A percentile compares a stretch with the other conserved stretches of the same genome.
phyloP scores from a whole-genome alignment of 2,888 invertebrate genomes.

The Xestia xanthographa region DNA sequence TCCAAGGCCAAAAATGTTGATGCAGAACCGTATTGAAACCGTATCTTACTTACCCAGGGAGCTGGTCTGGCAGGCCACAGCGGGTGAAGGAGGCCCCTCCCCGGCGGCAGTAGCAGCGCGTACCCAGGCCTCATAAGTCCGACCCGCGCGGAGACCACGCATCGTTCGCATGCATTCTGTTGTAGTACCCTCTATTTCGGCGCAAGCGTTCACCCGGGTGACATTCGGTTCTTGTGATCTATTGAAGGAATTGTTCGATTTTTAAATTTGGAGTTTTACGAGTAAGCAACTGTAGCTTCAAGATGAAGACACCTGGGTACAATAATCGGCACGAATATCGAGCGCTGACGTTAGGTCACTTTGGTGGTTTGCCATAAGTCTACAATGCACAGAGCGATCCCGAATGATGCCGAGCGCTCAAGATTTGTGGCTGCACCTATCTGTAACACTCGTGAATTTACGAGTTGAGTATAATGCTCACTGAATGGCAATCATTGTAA shows the following conservation, averaged over 20 bases:
- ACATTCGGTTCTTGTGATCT: constrained; percentile 86
- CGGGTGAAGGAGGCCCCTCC: constrained; percentile 89
- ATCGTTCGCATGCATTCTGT: constrained; percentile 91
- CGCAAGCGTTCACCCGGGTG: constrained; percentile 83
- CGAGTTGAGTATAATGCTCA: background rate
- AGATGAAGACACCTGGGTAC: background rate
- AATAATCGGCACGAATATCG: background rate
- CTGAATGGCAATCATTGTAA: background rate
- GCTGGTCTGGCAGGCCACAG: constrained; percentile 87
- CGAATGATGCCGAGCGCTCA: background rate
- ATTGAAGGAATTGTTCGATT: background rate
- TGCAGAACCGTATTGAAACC: background rate
- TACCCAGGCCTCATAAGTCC: constrained; percentile 96
- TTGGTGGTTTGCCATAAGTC: background rate
- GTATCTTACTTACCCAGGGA: constrained; percentile 79
- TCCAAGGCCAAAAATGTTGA: background rate
- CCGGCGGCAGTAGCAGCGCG: constrained; percentile 95
- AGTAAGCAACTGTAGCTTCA: no score
- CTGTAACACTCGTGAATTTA: background rate
- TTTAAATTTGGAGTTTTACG: no score
- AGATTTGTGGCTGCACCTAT: background rate
- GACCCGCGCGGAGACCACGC: constrained; percentile 92
- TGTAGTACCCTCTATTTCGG: constrained; percentile 80
- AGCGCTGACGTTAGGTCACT: background rate
- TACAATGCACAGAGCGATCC: background rate